Base-by-base conservation (phyloP, 2,113 vertebrate species). In the Odocoileus hemionus region DNA sequence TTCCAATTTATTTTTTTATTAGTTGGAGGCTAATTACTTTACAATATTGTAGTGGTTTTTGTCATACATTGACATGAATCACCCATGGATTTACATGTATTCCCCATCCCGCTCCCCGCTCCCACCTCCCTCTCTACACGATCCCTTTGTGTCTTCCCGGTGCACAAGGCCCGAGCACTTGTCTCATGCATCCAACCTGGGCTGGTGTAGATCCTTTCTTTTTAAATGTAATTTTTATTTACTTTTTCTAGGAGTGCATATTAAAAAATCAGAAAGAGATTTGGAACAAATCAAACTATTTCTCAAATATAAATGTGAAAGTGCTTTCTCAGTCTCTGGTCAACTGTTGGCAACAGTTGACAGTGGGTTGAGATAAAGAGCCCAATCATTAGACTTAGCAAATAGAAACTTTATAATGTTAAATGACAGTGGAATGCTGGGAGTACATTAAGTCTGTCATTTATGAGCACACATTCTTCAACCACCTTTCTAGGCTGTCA, bases 361-460 rank as follows among this genome's bases (percentile, higher is more conserved):
- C 57, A 61, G 52, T 85, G 60, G 55, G 28, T 70, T 94, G 67
- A 92, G 58, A 89, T 93, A 88, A 84, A 84, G 14, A 93, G 33
- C 67, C 26, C 2, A 90, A 43, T 91, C 12, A 39, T 97, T 93
- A 97, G 91, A 50, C 43, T 96, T 86, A 96, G 82, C 58, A 91
- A 93, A 94, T 70, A 83, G 76, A 93, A 82, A 95, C 54, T 91
- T 92, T 86, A n/a, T 88, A 70, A 95, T 43, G 14, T 74, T 92
- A 64, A 76, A 64, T 96, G 93, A 33, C 76, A 80, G n/a, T 82
- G 76, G 91, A 58, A 60, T 90, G 54, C 79, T 87, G 64, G 64
- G 85, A 88, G 67, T 89, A 50, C 30, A n/a, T 88, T 67, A 83
- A 54, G 23, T 28, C 36, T 96, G 36, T 78, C 89, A 86, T 82